phyloP scores from a whole-genome alignment of 2,888 invertebrate genomes.

The Protonemura montana region DNA sequence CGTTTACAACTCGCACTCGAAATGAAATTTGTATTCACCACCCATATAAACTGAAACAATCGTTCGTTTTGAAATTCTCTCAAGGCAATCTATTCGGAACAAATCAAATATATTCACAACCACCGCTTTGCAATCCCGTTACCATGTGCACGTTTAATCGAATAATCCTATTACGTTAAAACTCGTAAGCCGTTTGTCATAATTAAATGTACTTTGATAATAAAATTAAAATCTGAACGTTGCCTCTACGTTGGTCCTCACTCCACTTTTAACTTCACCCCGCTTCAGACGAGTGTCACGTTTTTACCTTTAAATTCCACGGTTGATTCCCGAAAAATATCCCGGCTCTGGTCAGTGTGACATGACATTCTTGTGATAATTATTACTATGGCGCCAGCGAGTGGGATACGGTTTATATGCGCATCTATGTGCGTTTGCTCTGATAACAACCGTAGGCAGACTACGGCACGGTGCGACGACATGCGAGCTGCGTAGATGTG shows the following conservation, averaged over 20 bases:
- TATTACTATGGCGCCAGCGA: neutral
- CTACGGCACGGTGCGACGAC: neutral
- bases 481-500: constrained; percentile 12
- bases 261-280: neutral
- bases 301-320: neutral
- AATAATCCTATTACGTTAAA: neutral
- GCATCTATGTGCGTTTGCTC: neutral
- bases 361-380: neutral
- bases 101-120: neutral
- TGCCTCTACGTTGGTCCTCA: neutral
- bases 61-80: neutral
- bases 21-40: neutral
- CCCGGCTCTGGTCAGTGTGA: neutral
- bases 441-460: neutral
- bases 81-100: neutral
- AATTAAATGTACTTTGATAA: neutral
- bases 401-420: neutral
- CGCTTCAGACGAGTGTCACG: neutral
- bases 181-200: neutral
- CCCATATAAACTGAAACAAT: constrained; percentile 7
- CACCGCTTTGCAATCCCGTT: neutral
- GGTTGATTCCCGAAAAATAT: neutral
- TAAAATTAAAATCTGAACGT: neutral
- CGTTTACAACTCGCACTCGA: neutral
- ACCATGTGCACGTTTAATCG: neutral